phyloP scores from a whole-genome alignment of 2,888 invertebrate genomes.

The Patella depressa region DNA sequence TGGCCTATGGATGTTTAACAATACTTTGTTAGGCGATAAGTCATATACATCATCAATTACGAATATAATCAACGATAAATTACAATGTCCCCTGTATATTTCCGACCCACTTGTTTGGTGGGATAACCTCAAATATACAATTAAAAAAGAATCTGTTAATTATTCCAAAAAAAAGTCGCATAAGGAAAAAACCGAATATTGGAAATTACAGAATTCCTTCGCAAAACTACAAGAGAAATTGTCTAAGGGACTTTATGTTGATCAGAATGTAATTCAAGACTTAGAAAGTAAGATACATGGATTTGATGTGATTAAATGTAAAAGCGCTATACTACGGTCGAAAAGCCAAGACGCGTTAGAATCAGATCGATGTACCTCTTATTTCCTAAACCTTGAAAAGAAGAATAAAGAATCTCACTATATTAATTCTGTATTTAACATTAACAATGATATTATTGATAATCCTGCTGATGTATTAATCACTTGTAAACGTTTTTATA shows the following conservation, averaged over 20 bases:
- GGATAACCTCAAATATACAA: neutral
- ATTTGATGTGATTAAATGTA: neutral
- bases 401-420: neutral
- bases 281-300: neutral
- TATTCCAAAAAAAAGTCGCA: neutral
- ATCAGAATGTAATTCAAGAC: neutral
- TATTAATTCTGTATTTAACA: neutral
- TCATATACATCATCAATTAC: neutral
- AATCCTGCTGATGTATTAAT: neutral
- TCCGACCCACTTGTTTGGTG: neutral
- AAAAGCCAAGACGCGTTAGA: neutral
- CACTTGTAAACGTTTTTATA: neutral
- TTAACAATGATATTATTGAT: neutral
- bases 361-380: neutral
- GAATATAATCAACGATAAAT: neutral
- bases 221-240: neutral
- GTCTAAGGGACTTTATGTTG: neutral
- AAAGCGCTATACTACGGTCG: neutral
- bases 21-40: neutral
- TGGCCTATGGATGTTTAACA: neutral
- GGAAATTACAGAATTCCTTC: neutral
- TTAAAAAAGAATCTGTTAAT: neutral
- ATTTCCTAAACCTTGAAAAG: neutral
- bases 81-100: neutral
- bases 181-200: neutral